Evolutionary conservation across 2,113 vertebrate species (phyloP).

Genomic region (Stomatorhinus ivindoensis): DNA sequence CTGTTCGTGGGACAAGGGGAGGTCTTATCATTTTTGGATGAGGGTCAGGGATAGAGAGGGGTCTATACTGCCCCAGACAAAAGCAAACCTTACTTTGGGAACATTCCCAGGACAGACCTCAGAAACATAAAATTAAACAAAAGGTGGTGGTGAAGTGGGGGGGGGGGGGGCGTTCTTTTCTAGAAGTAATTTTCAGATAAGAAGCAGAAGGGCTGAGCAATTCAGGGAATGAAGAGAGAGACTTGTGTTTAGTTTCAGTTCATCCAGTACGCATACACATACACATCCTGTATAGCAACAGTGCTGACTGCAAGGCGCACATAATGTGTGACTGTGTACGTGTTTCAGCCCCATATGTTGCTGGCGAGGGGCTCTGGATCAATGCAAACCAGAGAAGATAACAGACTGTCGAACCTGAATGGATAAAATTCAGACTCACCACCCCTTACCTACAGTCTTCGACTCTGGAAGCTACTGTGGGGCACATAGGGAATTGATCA

Average conservation of each 20-base stretch:
- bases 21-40: neutral
- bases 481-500: neutral
- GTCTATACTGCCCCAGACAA: conserved; percentile 43
- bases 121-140: conserved; percentile 24
- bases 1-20: neutral
- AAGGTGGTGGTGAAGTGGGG: conserved; percentile 14
- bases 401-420: neutral
- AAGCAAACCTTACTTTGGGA: conserved; percentile 53
- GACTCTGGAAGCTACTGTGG: neutral
- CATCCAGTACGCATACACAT: too few species aligned
- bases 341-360: neutral
- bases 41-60: conserved; percentile 16
- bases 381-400: neutral
- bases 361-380: neutral
- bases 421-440: neutral
- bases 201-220: neutral
- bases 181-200: neutral
- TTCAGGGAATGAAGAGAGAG: neutral
- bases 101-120: conserved; percentile 52
- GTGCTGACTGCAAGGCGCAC: neutral
- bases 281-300: too few species aligned
- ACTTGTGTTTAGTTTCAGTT: neutral
- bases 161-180: neutral
- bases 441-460: neutral
- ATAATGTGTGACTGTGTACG: neutral